phyloP scores from a whole-genome alignment of 2,113 vertebrate genomes.

The Dissostichus mawsoni region DNA sequence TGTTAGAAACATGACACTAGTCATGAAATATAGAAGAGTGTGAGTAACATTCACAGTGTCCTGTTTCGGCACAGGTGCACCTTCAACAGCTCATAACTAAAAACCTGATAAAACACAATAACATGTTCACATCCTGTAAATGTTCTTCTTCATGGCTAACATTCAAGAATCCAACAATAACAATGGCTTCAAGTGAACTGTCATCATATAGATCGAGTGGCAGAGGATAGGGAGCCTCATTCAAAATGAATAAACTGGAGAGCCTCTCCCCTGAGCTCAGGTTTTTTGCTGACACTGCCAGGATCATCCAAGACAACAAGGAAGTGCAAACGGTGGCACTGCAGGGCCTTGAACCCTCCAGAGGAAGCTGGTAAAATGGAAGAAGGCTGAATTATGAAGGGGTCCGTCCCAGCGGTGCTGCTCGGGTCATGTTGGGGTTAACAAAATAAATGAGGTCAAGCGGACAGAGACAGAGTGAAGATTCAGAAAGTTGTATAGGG shows the following conservation, averaged over 20 bases:
- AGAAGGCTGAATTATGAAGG: conserved; percentile 61
- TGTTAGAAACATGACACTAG: conserved; percentile 56
- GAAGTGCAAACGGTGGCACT: conserved; percentile 32
- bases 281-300: conserved; percentile 54
- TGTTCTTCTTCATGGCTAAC: conserved; percentile 9
- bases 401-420: conserved; percentile 32
- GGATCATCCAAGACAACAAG: conserved; percentile 37
- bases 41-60: conserved; percentile 31
- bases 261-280: conserved; percentile 51
- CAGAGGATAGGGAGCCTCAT: conserved; percentile 67
- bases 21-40: conserved; percentile 80
- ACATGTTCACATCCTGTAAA: neutral
- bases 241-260: conserved; percentile 77
- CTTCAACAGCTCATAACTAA: conserved; percentile 14
- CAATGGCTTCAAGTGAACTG: conserved; percentile 39
- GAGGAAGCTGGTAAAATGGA: conserved; percentile 51
- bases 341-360: conserved; percentile 41
- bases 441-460: conserved; percentile 65
- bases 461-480: conserved; percentile 18
- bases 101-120: conserved; percentile 28
- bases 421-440: conserved; percentile 26
- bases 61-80: conserved; percentile 45
- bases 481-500: neutral
- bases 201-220: conserved; percentile 53
- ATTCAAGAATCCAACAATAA: neutral